Conservation (phyloP, 92 coral and sea anemone genomes). For the Porites lobata region DNA sequence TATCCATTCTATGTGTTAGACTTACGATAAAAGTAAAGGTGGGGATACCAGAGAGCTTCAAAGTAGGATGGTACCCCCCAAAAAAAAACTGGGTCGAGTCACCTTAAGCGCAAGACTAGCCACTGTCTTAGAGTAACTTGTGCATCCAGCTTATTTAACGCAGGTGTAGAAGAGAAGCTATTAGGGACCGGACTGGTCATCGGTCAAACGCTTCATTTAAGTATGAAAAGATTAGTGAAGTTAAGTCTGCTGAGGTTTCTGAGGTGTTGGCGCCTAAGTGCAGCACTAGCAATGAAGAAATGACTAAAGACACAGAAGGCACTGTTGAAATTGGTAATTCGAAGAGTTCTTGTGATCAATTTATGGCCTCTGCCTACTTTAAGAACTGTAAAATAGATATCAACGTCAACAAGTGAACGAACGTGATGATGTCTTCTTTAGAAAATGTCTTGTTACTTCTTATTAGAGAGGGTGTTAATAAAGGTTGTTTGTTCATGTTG, state of each 20-base stretch:
- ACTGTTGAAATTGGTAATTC: not conserved
- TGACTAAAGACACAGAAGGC: not conserved
- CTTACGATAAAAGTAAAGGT: too few relatives aligned
- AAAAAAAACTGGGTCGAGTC: too few relatives aligned
- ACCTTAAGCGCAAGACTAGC: not conserved
- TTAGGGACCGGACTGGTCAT: conserved; percentile 44
- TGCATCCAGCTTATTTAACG: conserved; percentile 1
- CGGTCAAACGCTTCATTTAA: conserved; percentile 30
- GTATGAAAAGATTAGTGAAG: conserved; percentile 34
- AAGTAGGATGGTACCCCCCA: too few relatives aligned
- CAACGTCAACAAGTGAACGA: too few relatives aligned
- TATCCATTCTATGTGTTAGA: too few relatives aligned
- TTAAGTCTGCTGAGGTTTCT: conserved; percentile 38
- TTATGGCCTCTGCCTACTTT: too few relatives aligned
- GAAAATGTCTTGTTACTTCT: conserved; percentile 23
- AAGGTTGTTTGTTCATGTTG: conserved; percentile 15
- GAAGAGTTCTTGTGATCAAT: not conserved
- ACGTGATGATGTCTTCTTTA: too few relatives aligned
- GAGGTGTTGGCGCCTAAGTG: conserved; percentile 31
- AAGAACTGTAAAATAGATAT: too few relatives aligned
- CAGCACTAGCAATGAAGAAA: not conserved
- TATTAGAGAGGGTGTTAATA: conserved; percentile 23
- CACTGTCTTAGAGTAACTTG: conserved; percentile 7
- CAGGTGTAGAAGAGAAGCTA: conserved; percentile 1
- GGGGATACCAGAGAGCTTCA: too few relatives aligned